phyloP scores from a whole-genome alignment of 2,888 invertebrate species.

The Acronicta alni region DNA sequence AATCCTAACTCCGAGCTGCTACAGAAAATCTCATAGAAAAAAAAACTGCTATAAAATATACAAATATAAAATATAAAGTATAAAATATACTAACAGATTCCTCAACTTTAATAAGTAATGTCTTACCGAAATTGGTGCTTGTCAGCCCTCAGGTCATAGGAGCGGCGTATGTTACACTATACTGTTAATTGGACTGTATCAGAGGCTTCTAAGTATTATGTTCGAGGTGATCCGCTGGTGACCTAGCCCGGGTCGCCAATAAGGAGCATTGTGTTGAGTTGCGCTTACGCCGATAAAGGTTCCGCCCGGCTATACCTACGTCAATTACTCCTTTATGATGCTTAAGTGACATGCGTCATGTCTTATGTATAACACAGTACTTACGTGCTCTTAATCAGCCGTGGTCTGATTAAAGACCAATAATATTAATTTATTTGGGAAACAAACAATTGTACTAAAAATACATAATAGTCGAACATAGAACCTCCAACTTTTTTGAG shows the following conservation, averaged over 20 bases:
- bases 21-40: too few species aligned
- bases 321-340: conserved; percentile 39
- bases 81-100: too few species aligned
- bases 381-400: conserved; percentile 8
- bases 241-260: conserved; percentile 66
- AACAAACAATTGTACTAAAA: too few species aligned
- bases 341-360: conserved; percentile 18
- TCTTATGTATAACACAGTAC: conserved; percentile 1
- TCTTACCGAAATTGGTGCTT: not conserved
- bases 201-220: conserved; percentile 61
- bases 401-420: too few species aligned
- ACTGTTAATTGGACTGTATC: conserved; percentile 71
- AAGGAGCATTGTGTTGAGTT: conserved; percentile 45
- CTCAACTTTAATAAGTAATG: not conserved
- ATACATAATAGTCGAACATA: too few species aligned
- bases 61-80: too few species aligned
- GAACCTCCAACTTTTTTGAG: too few species aligned
- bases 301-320: conserved; percentile 6
- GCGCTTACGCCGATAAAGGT: conserved; percentile 24
- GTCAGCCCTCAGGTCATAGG: conserved; percentile 26
- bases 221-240: conserved; percentile 74
- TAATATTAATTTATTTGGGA: too few species aligned
- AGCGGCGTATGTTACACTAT: conserved; percentile 50
- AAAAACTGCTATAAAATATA: too few species aligned
- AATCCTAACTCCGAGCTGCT: too few species aligned